Evolutionary conservation across 1,140 invertebrate genomes (phyloP).

Genomic region (Ephestia elutella): DNA sequence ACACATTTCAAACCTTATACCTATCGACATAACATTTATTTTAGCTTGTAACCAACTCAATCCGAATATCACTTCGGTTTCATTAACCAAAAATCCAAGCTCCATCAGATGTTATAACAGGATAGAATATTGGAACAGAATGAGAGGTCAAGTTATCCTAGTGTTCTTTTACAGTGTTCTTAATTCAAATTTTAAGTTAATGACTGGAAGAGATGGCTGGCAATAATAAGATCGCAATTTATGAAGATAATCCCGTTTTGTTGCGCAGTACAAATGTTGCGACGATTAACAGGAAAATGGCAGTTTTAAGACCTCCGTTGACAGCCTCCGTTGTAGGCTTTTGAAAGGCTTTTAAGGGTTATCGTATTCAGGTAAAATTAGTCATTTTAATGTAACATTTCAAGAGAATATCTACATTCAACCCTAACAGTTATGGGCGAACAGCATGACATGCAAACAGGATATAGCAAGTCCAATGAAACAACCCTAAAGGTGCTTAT

Average conservation of each 20-base stretch:
- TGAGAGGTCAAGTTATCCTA: slow-evolving; percentile 27
- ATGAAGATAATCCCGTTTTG: slow-evolving; percentile 40
- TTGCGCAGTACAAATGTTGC: slow-evolving; percentile 12
- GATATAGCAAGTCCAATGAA: no score
- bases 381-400: no score
- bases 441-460: no score
- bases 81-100: not conserved
- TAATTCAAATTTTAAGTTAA: slow-evolving; percentile 34
- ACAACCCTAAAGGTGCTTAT: no score
- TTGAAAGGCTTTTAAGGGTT: no score
- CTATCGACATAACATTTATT: not conserved
- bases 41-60: not conserved
- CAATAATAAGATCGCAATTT: slow-evolving; percentile 31
- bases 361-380: no score
- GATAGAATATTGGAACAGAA: not conserved
- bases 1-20: slow-evolving; percentile 2
- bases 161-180: slow-evolving; percentile 29
- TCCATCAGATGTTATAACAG: not conserved
- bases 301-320: slow-evolving; percentile 6
- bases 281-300: slow-evolving; percentile 6
- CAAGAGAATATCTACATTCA: no score
- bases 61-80: not conserved
- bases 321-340: not conserved
- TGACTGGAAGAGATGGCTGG: slow-evolving; percentile 38
- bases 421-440: no score